These are phyloP conservation scores for Brachyhypopomus gauderio DNA, from an alignment of 2,113 vertebrate species.

Conservation along the genomic window DNA sequence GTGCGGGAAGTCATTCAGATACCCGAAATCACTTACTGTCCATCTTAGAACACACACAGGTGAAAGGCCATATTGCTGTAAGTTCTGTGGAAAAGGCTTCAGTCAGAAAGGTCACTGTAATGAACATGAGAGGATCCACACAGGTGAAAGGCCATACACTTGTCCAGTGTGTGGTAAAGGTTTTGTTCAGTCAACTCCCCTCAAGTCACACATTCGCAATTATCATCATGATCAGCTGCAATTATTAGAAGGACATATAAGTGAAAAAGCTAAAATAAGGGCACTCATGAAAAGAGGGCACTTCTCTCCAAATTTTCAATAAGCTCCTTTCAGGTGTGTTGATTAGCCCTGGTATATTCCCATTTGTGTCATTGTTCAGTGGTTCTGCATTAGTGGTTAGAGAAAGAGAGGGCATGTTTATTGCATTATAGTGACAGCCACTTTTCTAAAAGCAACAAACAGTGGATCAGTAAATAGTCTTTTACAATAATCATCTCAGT, in stretches of 20 bases:
- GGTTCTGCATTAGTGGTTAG: too few relatives aligned
- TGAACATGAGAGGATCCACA: constrained; percentile 2
- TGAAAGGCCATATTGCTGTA: background rate
- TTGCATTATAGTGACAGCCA: too few relatives aligned
- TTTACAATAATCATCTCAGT: too few relatives aligned
- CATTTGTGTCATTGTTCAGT: too few relatives aligned
- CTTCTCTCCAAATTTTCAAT: background rate
- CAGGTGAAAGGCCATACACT: background rate
- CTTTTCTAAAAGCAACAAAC: too few relatives aligned
- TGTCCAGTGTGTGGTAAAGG: background rate
- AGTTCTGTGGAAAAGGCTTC: background rate
- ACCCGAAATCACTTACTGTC: background rate
- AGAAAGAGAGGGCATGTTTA: too few relatives aligned
- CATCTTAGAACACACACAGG: background rate
- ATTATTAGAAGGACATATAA: background rate
- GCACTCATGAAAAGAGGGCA: background rate
- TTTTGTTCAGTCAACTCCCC: constrained; percentile 9
- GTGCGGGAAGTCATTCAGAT: background rate
- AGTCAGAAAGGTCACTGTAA: constrained; percentile 9
- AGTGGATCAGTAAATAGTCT: too few relatives aligned
- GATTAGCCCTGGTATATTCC: too few relatives aligned
- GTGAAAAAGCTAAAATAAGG: background rate
- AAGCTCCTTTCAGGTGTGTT: too few relatives aligned
- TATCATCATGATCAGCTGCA: background rate
- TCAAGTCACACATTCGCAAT: constrained; percentile 4